These are phyloP conservation scores for Phengaris alcon DNA, from an alignment of 2,888 invertebrate species.

Conservation along the genomic window DNA sequence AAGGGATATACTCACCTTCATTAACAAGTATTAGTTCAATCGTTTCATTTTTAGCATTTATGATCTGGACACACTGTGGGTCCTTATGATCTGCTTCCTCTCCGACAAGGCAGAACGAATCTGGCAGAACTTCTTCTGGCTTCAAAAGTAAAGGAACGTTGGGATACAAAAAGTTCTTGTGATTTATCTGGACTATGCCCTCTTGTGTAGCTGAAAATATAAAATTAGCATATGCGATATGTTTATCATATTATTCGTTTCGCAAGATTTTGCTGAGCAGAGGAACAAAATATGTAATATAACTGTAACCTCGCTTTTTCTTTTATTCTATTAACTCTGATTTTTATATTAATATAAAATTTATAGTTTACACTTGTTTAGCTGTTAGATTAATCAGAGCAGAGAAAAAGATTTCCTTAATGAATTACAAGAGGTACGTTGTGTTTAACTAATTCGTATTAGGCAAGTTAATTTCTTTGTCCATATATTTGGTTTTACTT, in stretches of 20 bases:
- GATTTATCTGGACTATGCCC: constrained; percentile 78
- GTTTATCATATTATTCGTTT: not conserved
- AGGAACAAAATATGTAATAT: too few relatives aligned
- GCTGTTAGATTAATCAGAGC: too few relatives aligned
- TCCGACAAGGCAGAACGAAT: constrained; percentile 61
- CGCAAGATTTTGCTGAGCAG: too few relatives aligned
- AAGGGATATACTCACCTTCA: constrained; percentile 67
- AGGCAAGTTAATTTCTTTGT: too few relatives aligned
- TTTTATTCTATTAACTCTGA: too few relatives aligned
- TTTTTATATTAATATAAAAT: too few relatives aligned
- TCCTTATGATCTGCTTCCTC: constrained; percentile 54
- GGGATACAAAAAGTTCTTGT: constrained; percentile 80
- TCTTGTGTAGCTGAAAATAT: constrained; percentile 50
- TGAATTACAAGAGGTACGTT: too few relatives aligned
- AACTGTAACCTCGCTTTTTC: too few relatives aligned
- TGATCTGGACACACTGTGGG: constrained; percentile 77
- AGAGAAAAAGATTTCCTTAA: too few relatives aligned
- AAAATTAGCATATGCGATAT: not conserved
- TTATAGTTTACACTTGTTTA: too few relatives aligned
- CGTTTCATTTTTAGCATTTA: constrained; percentile 70
- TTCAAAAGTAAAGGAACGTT: constrained; percentile 78
- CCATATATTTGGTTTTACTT: too few relatives aligned
- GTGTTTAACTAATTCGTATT: too few relatives aligned
- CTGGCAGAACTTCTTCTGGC: constrained; percentile 59
- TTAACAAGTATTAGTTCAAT: constrained; percentile 81